phyloP scores from a whole-genome alignment of 35 echinoderm and acorn worm species.

The Apostichopus parvimensis region DNA sequence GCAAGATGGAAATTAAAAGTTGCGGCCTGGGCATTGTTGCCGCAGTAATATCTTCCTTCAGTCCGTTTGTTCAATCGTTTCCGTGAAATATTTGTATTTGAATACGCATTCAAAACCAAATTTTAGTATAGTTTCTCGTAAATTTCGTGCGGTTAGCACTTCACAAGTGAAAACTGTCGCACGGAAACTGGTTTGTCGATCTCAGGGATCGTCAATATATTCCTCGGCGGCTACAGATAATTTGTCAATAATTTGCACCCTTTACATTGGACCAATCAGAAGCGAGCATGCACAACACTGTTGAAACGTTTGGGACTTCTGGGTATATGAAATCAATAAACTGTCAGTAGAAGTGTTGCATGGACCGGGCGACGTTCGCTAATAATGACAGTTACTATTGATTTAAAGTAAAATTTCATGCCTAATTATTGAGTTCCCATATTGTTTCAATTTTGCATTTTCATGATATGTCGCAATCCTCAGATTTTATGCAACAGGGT shows the following conservation, averaged over 20 bases:
- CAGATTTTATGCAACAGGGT: neutral
- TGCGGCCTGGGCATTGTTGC: constrained; percentile 9
- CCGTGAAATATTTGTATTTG: neutral
- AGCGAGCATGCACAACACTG: neutral
- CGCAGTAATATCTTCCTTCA: constrained; percentile 6
- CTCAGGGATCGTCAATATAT: neutral
- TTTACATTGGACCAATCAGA: neutral
- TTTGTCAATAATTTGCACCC: neutral
- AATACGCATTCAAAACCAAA: constrained; percentile 3
- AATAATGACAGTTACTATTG: neutral
- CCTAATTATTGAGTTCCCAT: neutral
- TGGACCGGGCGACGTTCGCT: neutral
- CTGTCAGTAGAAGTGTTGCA: neutral
- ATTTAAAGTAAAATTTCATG: neutral
- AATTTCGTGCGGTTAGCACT: neutral
- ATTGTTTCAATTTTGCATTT: neutral
- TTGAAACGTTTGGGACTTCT: neutral
- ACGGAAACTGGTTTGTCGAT: neutral
- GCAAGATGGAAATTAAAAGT: constrained; percentile 18
- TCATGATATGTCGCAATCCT: constrained; percentile 1
- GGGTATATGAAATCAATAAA: neutral
- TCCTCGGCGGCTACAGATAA: neutral
- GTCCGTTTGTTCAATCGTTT: neutral
- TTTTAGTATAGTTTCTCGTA: neutral
- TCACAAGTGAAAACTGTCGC: neutral